These are phyloP conservation scores for Xiphorhynchus elegans DNA, from an alignment of 2,113 vertebrate species.

Conservation along the genomic window DNA sequence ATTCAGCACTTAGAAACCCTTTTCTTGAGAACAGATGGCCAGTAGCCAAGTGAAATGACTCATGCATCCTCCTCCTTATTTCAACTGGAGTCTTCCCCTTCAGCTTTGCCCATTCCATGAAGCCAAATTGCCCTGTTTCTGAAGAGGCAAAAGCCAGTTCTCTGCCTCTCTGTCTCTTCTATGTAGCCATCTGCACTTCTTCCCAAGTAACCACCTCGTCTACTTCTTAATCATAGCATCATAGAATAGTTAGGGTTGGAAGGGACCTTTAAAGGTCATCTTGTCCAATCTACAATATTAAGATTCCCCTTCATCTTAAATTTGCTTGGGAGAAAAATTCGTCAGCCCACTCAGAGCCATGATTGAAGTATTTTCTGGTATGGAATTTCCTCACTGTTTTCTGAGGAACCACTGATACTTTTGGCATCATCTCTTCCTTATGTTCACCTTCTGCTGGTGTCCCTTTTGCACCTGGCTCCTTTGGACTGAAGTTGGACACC, in stretches of 20 bases:
- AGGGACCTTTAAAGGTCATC: background rate
- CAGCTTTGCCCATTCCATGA: background rate
- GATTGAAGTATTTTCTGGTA: background rate
- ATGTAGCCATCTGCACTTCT: background rate
- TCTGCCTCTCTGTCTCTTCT: background rate
- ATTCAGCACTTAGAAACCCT: background rate
- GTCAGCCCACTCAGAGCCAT: background rate
- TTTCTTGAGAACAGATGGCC: background rate
- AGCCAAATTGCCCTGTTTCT: background rate
- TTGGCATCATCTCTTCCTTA: background rate
- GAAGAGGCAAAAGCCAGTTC: background rate
- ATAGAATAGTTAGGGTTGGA: background rate
- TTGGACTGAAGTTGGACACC: background rate
- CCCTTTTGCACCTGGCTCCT: background rate
- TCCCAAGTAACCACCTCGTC: background rate
- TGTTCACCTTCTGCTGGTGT: background rate
- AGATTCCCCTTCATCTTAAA: background rate
- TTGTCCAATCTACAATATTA: background rate
- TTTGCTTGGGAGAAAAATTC: background rate
- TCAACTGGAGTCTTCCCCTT: background rate
- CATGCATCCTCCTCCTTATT: background rate
- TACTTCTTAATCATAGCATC: background rate
- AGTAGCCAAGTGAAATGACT: slow-evolving; percentile 2
- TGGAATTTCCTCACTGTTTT: background rate
- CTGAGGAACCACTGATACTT: background rate